These are phyloP conservation scores for Liopterus haemorrhoidalis DNA, from an alignment of 2,888 invertebrate species.

Conservation along the genomic window DNA sequence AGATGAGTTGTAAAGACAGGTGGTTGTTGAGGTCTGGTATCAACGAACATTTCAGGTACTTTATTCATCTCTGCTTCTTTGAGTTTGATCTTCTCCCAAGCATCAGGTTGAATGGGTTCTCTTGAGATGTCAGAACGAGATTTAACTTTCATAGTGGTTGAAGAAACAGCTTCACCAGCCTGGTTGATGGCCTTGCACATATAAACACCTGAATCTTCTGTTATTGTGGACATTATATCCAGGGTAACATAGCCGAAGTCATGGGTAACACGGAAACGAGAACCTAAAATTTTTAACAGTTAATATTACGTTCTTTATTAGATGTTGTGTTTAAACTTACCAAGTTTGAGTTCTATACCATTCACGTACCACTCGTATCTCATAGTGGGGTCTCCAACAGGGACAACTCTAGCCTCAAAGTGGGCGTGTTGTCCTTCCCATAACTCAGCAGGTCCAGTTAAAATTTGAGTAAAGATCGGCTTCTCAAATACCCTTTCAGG, in stretches of 20 bases:
- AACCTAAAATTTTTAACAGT: no score
- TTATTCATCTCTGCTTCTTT: conserved; percentile 90
- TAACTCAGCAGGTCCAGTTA: conserved; percentile 82
- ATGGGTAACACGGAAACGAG: no score
- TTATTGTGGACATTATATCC: conserved; percentile 81
- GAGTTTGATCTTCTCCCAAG: conserved; percentile 85
- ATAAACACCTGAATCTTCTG: conserved; percentile 87
- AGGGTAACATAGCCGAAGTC: conserved; percentile 93
- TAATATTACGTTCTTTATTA: background rate
- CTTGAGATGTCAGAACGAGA: conserved; percentile 73
- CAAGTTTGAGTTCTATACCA: conserved; percentile 86
- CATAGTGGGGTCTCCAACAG: conserved; percentile 88
- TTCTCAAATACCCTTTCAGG: conserved; percentile 81
- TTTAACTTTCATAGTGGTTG: conserved; percentile 83
- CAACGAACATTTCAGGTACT: conserved; percentile 82
- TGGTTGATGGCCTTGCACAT: conserved; percentile 91
- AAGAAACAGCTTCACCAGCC: conserved; percentile 90
- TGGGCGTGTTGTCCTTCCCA: conserved; percentile 90
- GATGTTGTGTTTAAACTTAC: conserved; percentile 62
- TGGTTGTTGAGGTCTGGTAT: conserved; percentile 79
- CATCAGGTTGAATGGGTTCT: conserved; percentile 82
- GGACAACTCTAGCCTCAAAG: conserved; percentile 86
- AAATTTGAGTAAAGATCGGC: conserved; percentile 83
- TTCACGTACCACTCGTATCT: conserved; percentile 95
- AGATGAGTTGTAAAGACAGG: conserved; percentile 94